Conservation (phyloP, 2,888 invertebrate species). For the Nemotelus pantherinus region DNA sequence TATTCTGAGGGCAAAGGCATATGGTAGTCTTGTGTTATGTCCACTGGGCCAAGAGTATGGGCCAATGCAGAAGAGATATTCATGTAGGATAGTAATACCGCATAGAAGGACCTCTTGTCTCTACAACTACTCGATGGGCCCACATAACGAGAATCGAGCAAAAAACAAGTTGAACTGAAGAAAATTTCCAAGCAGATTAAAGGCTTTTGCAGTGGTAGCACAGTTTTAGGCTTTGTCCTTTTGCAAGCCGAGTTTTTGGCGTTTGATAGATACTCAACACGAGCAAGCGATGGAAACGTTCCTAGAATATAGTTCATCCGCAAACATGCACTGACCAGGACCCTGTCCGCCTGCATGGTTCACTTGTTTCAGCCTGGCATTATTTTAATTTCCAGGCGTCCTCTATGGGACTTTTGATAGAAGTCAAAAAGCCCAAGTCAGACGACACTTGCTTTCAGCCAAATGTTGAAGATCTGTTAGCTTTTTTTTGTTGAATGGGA, state of each 20-base stretch:
- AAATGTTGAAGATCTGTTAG: conserved; percentile 8
- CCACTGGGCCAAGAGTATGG: neutral
- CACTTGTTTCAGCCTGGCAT: conserved; percentile 45
- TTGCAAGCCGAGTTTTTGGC: neutral
- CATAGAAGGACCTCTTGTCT: conserved; percentile 36
- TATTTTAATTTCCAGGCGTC: conserved; percentile 48
- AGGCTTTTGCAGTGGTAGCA: conserved; percentile 27
- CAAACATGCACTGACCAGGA: conserved; percentile 21
- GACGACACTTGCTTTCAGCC: conserved; percentile 44
- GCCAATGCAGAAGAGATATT: conserved; percentile 3
- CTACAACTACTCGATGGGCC: conserved; percentile 35
- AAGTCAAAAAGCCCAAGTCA: conserved; percentile 41
- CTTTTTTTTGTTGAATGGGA: neutral
- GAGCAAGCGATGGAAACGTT: neutral
- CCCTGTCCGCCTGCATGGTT: conserved; percentile 31
- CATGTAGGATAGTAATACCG: neutral
- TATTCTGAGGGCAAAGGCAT: conserved; percentile 8
- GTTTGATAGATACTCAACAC: conserved; percentile 35
- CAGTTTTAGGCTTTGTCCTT: conserved; percentile 38
- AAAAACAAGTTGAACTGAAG: conserved; percentile 34
- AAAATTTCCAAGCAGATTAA: conserved; percentile 40
- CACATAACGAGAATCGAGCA: conserved; percentile 31
- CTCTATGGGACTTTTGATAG: conserved; percentile 43
- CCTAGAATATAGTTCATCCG: conserved; percentile 17
- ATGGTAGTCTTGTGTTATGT: neutral